These are phyloP conservation scores for Anadara kagoshimensis DNA, from an alignment of 1,140 invertebrate species.

Conservation along the genomic window DNA sequence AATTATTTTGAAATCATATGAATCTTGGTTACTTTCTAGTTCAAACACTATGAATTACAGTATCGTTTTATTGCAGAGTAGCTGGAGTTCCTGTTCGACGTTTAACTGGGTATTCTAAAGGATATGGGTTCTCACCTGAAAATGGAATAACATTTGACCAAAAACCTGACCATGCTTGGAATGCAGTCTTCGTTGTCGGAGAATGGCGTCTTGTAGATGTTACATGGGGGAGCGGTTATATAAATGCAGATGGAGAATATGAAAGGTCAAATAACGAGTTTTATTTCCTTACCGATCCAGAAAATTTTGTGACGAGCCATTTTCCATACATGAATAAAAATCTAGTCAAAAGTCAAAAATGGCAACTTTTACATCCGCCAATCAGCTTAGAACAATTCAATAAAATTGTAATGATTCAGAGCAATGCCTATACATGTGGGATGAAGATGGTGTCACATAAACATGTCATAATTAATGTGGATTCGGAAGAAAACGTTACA, in stretches of 20 bases:
- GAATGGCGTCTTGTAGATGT: constrained; percentile 63
- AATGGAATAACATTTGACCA: constrained; percentile 94
- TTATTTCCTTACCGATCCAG: constrained; percentile 76
- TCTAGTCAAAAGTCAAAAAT: constrained; percentile 31
- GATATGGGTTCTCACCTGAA: constrained; percentile 95
- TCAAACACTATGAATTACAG: too few relatives aligned
- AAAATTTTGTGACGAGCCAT: constrained; percentile 74
- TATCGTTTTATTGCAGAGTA: constrained; percentile 24
- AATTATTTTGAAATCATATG: too few relatives aligned
- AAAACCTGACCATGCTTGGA: constrained; percentile 76
- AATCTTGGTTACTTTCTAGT: too few relatives aligned
- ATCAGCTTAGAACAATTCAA: constrained; percentile 42
- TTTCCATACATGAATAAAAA: constrained; percentile 72
- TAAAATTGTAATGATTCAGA: constrained; percentile 19
- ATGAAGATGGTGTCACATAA: neutral
- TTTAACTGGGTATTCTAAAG: constrained; percentile 92
- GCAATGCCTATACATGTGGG: constrained; percentile 1
- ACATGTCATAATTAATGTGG: too few relatives aligned
- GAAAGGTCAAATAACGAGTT: constrained; percentile 56
- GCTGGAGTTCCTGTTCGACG: constrained; percentile 41
- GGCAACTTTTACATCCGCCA: constrained; percentile 47
- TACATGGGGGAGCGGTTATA: constrained; percentile 73
- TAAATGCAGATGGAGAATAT: constrained; percentile 46
- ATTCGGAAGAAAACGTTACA: too few relatives aligned
- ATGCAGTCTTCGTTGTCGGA: constrained; percentile 53